These are phyloP conservation scores for Hycleus cichorii DNA, from an alignment of 1,140 invertebrate species.

Conservation along the genomic window DNA sequence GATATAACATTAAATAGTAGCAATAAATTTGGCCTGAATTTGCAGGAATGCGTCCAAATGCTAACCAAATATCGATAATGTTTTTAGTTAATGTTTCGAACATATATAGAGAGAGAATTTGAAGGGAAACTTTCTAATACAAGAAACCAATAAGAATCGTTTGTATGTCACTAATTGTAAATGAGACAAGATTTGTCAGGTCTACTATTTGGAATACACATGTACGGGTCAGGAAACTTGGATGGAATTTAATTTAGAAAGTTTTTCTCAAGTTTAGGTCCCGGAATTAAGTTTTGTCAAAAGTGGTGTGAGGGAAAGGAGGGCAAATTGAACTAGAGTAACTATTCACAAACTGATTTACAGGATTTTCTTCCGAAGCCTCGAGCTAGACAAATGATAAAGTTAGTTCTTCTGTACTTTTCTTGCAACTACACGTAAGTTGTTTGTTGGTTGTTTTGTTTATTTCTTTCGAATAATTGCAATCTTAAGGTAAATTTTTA, in stretches of 20 bases:
- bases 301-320: no score
- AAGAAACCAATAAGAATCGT: neutral
- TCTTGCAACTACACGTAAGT: neutral
- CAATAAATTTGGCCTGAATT: neutral
- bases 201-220: slow-evolving; percentile 14
- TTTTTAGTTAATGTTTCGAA: slow-evolving; percentile 13
- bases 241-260: slow-evolving; percentile 29
- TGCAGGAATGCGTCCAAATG: neutral
- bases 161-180: no score
- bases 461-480: no score
- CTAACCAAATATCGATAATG: slow-evolving; percentile 8
- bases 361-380: slow-evolving; percentile 10
- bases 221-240: slow-evolving; percentile 27
- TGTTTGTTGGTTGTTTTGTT: neutral
- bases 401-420: no score
- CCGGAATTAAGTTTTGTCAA: slow-evolving; percentile 17
- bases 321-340: slow-evolving; percentile 21
- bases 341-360: slow-evolving; percentile 29
- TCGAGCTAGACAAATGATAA: no score
- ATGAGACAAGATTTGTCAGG: no score
- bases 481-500: no score
- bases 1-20: no score
- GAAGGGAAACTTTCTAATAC: neutral
- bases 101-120: neutral
- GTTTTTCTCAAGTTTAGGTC: slow-evolving; percentile 28